Base-by-base conservation (phyloP, 2,888 invertebrate species). In the Theretra japonica region DNA sequence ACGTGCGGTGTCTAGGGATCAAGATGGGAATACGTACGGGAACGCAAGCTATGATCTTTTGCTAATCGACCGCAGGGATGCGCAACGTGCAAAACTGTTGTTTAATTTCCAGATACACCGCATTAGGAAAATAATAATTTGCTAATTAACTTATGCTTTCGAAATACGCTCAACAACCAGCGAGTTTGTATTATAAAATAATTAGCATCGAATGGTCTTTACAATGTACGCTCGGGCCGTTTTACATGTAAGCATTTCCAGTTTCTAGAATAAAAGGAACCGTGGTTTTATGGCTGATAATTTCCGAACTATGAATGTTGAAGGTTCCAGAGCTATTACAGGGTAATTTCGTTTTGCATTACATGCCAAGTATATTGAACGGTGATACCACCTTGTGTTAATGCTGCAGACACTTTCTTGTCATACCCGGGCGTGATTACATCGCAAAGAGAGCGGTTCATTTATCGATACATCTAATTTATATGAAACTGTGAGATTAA, bases 231-330 rank as follows among this genome's bases (percentile, higher is more conserved):
- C 74, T 68, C 53, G 78, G 75, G 83, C 82, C 80, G 85, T 87
- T 88, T 87, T 86, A 86, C 86, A 87, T 86, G 58, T 57, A 71
- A 48, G 48, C 19, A 56, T 30, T 41, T 71, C 86, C 84, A 86
- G 85, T 85, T 83, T 86, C 85, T 86, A 87, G 84, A 91, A 91
- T 90, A 92, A 92, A 90, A 90, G 86, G 86, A 86, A 87, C 86
- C 78, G 80, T 82, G 84, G 84, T 88, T 93, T 93, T 93, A 93
- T 93, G 90, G 90, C 88, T 90, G 92, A 93, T 93, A 93, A 94
- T 93, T 92, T 93, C 86, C 88, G 89, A 92, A 92, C 91, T 93
- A 92, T 88, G 90, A 92, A 30, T 91, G 88, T 86, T 86, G 88
- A 91, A 88, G 90, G 88, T 88, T 86, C 86, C 82, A 87, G 86